Conservation (phyloP, 2,797 vertebrate species). For the Sebastes vulpes region DNA sequence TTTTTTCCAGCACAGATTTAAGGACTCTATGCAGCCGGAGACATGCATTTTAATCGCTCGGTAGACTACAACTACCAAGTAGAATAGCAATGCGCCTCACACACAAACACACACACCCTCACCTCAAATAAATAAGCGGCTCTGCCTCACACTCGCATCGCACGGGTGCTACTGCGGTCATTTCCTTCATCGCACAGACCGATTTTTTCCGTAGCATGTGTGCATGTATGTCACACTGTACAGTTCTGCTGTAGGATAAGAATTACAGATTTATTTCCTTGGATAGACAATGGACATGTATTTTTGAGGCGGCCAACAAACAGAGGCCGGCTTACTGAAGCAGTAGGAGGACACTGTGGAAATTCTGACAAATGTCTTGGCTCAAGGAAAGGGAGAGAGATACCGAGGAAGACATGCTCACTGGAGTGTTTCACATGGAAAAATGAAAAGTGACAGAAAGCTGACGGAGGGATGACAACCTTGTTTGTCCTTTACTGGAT, state of each 20-base stretch:
- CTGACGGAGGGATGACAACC: slow-evolving; percentile 82
- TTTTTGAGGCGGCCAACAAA: slow-evolving; percentile 41
- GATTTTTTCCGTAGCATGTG: no score
- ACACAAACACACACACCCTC: no score
- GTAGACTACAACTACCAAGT: no score
- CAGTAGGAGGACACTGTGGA: slow-evolving; percentile 61
- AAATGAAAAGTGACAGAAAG: slow-evolving; percentile 85
- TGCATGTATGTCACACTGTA: no score
- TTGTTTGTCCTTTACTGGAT: slow-evolving; percentile 85
- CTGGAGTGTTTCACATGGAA: slow-evolving; percentile 74
- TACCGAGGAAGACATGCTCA: slow-evolving; percentile 66
- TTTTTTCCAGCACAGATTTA: no score
- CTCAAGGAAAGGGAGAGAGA: slow-evolving; percentile 61
- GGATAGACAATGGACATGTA: slow-evolving; percentile 37
- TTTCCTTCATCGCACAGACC: no score
- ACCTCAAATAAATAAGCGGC: no score
- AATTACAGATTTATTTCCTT: slow-evolving; percentile 21
- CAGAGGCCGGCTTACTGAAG: slow-evolving; percentile 52
- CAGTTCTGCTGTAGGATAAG: neutral
- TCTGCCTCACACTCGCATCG: no score
- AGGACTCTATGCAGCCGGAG: no score
- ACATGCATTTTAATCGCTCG: no score
- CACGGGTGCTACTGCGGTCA: no score
- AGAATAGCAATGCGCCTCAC: no score
- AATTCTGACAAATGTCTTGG: slow-evolving; percentile 76